Evolutionary conservation across 2,797 vertebrate species (phyloP).

Genomic region (Odontamblyopus lacepedii): DNA sequence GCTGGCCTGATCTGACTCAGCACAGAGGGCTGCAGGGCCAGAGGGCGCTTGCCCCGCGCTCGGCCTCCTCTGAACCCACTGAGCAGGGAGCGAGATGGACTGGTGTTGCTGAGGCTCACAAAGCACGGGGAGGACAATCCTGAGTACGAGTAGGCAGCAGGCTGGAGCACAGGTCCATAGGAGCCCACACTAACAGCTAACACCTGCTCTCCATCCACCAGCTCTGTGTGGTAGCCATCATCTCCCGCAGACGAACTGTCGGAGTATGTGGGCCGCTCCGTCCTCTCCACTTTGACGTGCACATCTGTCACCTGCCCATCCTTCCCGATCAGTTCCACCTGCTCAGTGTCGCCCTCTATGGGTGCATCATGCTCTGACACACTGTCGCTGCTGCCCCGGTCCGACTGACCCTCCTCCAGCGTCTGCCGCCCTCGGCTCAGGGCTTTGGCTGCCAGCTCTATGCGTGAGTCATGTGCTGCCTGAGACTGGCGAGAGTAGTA

Average conservation of each 20-base stretch:
- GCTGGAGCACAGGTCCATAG: constrained; percentile 90
- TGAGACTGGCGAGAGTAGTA: constrained; percentile 87
- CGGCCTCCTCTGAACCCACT: constrained; percentile 91
- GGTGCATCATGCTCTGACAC: constrained; percentile 93
- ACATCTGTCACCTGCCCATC: constrained; percentile 93
- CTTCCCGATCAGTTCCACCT: constrained; percentile 87
- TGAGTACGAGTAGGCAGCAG: constrained; percentile 89
- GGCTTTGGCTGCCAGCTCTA: constrained; percentile 73
- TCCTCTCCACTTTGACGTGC: constrained; percentile 94
- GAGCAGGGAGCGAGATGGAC: constrained; percentile 93
- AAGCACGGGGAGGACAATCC: constrained; percentile 84
- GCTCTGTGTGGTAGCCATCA: constrained; percentile 95
- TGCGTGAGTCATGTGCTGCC: constrained; percentile 74
- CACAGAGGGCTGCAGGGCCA: constrained; percentile 67
- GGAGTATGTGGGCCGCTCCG: constrained; percentile 90
- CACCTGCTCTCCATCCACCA: constrained; percentile 97
- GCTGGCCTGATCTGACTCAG: constrained; percentile 66
- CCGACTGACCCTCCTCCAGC: constrained; percentile 94
- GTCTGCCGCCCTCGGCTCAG: constrained; percentile 71
- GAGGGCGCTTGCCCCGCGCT: constrained; percentile 84
- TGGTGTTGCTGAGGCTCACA: constrained; percentile 88
- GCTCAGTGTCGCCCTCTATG: constrained; percentile 91
- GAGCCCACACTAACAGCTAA: constrained; percentile 94
- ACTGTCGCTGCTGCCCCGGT: constrained; percentile 92
- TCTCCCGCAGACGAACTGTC: constrained; percentile 97